Evolutionary conservation across 2,888 invertebrate species (phyloP).

Genomic region (Acanthosepion pharaonis): DNA sequence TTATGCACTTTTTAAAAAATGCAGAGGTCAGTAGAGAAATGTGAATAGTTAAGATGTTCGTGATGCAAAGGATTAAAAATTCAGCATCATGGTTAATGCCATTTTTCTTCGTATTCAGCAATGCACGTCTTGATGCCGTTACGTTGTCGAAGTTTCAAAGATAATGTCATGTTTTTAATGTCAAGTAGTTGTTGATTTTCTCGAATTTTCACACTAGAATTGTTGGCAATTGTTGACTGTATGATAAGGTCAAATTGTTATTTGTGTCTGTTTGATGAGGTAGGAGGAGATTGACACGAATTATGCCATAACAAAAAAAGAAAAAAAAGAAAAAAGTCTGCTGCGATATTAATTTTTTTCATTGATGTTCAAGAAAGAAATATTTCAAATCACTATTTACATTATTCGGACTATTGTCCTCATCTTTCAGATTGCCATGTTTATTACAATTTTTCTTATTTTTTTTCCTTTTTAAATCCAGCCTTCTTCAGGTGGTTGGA

Average conservation of each 20-base stretch:
- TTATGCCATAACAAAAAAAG: not conserved
- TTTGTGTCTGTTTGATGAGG: not conserved
- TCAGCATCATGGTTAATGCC: not conserved
- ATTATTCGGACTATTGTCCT: no score
- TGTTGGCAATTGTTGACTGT: constrained; percentile 21
- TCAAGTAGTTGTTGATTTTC: not conserved
- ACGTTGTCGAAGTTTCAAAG: not conserved
- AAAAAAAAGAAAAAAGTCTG: not conserved
- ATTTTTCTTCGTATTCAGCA: not conserved
- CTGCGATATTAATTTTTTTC: not conserved
- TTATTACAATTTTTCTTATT: no score
- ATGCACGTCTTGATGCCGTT: not conserved
- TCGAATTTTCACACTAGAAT: not conserved
- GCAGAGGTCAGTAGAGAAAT: not conserved
- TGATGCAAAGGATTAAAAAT: not conserved
- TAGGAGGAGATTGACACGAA: not conserved
- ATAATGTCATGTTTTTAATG: not conserved
- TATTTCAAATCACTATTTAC: not conserved
- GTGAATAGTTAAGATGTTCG: not conserved
- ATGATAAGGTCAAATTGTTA: not conserved
- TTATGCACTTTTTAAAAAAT: not conserved
- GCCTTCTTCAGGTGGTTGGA: no score
- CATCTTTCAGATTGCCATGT: no score
- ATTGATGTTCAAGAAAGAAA: not conserved
- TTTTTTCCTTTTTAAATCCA: accelerated